Base-by-base conservation (phyloP, 2,888 invertebrate species). In the Dicycla oo region DNA sequence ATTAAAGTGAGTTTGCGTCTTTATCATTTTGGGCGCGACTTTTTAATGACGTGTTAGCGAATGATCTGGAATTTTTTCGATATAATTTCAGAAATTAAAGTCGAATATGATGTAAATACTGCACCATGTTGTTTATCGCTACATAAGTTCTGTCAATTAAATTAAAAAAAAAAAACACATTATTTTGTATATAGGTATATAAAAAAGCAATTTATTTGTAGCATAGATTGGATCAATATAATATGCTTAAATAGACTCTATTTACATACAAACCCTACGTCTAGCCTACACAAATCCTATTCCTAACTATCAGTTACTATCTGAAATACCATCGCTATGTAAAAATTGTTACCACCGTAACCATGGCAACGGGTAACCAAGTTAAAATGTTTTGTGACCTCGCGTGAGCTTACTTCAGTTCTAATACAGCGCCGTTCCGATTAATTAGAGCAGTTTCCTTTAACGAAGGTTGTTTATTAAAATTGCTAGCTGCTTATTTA, bases 291-390 rank as follows among this genome's bases (percentile, higher is more conserved):
- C 75, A 79, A 84, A 73, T 63, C 56, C 53, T 62, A 34, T 62
- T n/a, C 7, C 1, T 61, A 26, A 61, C 43, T 61, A 20, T 57
- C 34, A 20, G 26, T 65, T 73, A 5, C 3, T 70, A 80, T 84
- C 73, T 66, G 30, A 61, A 71, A 73, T 71, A 61, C 40, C 64
- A 73, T 81, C 78, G 66, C 51, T 68, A 68, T 83, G 74, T 75
- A 73, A 69, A 84, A 81, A 60, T 60, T 70, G 73, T 71, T 67
- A 75, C 30, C 23, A 3, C 51, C 13, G 86, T 88, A 79, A 81
- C 87, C 89, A 89, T 88, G 83, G 84, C 81, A 74, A 93, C 92
- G 38, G 80, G 80, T 81, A 76, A 73, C 78, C 80, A 78, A 80
- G 80, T 86, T 61, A 5, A 84, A 79, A 77, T 69, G 68, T 67